Evolutionary conservation across 2,113 vertebrate species (phyloP).

Genomic region (Brachyhypopomus gauderio): DNA sequence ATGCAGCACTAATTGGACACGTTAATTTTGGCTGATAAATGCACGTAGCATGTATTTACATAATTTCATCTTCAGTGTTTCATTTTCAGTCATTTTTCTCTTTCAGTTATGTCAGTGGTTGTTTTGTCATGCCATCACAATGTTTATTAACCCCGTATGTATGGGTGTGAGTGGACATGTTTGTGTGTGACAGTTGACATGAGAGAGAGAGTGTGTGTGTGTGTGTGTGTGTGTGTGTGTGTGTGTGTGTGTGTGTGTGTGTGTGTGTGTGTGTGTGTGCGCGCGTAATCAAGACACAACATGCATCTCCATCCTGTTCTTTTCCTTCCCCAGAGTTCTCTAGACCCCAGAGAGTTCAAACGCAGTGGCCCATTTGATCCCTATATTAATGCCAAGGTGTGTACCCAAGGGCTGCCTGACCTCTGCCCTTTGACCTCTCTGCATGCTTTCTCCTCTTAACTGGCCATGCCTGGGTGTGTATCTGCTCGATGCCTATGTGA

Average conservation of each 20-base stretch:
- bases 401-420: constrained; percentile 79
- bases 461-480: constrained; percentile 7
- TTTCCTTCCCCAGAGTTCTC: constrained; percentile 95
- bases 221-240: constrained; percentile 59
- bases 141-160: constrained; percentile 67
- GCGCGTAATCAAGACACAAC: constrained; percentile 57
- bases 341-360: constrained; percentile 99
- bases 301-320: constrained; percentile 73
- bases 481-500: background rate
- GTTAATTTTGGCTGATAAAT: background rate
- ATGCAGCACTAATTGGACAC: background rate
- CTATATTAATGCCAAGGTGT: constrained; percentile 99
- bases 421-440: constrained; percentile 57
- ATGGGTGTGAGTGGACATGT: constrained; percentile 59
- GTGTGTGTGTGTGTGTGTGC: constrained; percentile 44
- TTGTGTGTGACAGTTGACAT: background rate
- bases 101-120: constrained; percentile 44
- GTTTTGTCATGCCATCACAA: constrained; percentile 61
- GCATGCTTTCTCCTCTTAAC: constrained; percentile 25
- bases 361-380: constrained; percentile 99
- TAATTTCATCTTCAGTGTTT: constrained; percentile 20
- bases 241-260: constrained; percentile 59
- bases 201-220: constrained; percentile 79
- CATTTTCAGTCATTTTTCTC: constrained; percentile 66
- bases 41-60: background rate